Evolutionary conservation across 2,888 invertebrate species (phyloP).

Genomic region (Flabesymbios commensalis): DNA sequence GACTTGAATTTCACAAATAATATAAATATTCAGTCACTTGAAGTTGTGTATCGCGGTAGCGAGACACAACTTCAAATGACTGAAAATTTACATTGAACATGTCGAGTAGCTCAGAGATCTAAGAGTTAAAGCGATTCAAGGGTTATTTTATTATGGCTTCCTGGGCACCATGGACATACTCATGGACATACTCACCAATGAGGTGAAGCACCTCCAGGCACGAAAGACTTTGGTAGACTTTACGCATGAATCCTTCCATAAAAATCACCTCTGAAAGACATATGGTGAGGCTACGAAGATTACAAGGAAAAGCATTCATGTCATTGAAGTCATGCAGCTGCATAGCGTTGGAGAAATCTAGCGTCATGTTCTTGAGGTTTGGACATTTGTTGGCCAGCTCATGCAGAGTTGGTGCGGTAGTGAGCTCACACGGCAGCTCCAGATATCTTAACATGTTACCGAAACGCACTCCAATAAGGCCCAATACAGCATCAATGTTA

Average conservation of each 20-base stretch:
- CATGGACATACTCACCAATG: constrained; percentile 71
- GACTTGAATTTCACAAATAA: too few relatives aligned
- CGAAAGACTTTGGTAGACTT: constrained; percentile 99
- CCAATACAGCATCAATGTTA: constrained; percentile 83
- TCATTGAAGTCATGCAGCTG: constrained; percentile 96
- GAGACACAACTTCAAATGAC: too few relatives aligned
- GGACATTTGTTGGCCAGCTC: constrained; percentile 77
- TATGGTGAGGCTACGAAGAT: constrained; percentile 90
- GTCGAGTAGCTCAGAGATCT: too few relatives aligned
- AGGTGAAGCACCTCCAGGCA: constrained; percentile 95
- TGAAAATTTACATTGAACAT: too few relatives aligned
- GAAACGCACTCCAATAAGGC: constrained; percentile 73
- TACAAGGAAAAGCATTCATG: constrained; percentile 97
- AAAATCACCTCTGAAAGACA: constrained; percentile 99
- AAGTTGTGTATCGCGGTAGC: too few relatives aligned
- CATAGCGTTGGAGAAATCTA: constrained; percentile 87
- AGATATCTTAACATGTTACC: constrained; percentile 52
- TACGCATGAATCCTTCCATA: constrained; percentile 99
- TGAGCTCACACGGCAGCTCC: constrained; percentile 86
- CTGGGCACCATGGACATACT: too few relatives aligned
- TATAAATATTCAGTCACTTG: too few relatives aligned
- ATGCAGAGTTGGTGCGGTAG: constrained; percentile 94
- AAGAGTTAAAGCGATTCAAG: too few relatives aligned
- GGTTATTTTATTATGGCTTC: too few relatives aligned
- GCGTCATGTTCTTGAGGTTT: constrained; percentile 71